Percentiles rank a stretch among this genome's conserved stretches.
phyloP scores from a whole-genome alignment of 2,888 invertebrate genomes.

The Cactoblastis cactorum region DNA sequence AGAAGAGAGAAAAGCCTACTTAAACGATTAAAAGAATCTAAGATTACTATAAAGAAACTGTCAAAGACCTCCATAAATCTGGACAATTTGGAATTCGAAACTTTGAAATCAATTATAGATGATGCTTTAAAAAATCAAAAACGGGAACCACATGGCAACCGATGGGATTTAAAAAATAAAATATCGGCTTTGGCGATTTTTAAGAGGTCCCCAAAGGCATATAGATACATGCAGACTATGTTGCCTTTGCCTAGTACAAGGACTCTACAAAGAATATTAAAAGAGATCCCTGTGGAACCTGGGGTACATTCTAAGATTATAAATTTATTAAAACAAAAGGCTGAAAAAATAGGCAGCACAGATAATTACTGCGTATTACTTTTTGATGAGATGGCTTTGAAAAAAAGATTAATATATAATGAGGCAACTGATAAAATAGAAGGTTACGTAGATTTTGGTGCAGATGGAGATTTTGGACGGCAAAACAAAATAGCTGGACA shows the following conservation, averaged over 20 bases:
- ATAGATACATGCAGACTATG: background rate
- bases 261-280: slow-evolving; percentile 12
- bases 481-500: background rate
- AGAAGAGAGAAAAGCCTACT: background rate
- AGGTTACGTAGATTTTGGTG: slow-evolving; percentile 14
- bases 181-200: background rate
- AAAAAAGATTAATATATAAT: slow-evolving; percentile 16
- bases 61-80: background rate
- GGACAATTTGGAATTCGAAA: background rate
- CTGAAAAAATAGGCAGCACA: slow-evolving; percentile 1
- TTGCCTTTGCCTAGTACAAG: slow-evolving; percentile 14
- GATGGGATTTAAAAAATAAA: background rate
- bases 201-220: background rate
- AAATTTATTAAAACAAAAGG: slow-evolving; percentile 3
- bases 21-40: background rate
- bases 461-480: background rate
- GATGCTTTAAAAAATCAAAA: background rate
- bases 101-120: background rate
- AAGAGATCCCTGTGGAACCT: slow-evolving; percentile 4
- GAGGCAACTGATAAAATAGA: slow-evolving; percentile 12
- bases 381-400: slow-evolving; percentile 20
- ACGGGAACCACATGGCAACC: background rate
- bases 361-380: background rate
- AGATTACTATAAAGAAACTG: background rate
- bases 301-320: slow-evolving; percentile 1